Evolutionary conservation across 2,888 invertebrate species (phyloP), one percentile per base, ranked within the genome.

Genomic region (Callosobruchus maculatus): DNA sequence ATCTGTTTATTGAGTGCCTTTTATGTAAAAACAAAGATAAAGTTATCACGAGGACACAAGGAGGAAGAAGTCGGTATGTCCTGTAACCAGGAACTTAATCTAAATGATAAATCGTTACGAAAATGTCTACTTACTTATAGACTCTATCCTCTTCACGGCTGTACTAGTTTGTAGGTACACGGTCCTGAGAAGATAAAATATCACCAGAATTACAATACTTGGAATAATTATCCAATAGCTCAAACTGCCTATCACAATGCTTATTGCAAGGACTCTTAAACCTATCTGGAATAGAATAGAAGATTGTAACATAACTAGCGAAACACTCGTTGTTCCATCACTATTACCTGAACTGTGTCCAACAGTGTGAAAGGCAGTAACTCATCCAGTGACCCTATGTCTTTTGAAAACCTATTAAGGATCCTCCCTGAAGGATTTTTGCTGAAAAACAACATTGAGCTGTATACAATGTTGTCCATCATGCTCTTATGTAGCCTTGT

Each of bases 141-240:
- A 91, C 83, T 93, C 93, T 1, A 93, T 88, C 80, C 92, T 86
- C 86, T 92, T 96, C 67, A 95, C 86, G 82, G 93, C 93, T 26
- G 95, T 87, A 22, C 95, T 93, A 13, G 94, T 94, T 21, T 89
- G 85, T 30, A 96, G 87, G 87, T 94, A 96, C 78, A 94, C 88
- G 0, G 89, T 86, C 68, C 95, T 86, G n/a, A 95, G 85, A 5
- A 90, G 84, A 77, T 91, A 91, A 83, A 96, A 93, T 20, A 93
- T 81, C 0, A 90, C 78, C 0, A 91, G 89, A n/a, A 96, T 90
- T 2, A 92, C 82, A 0, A 89, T 86, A 0, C 94, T 93, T 0
- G 93, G 92, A 31, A 93, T 81, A 71, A 94, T 79, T 2, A 94
- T 87, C 90, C 91, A 92, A 79, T 91, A 91, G 87, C 94, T 95